These are phyloP conservation scores for Drosophila pseudotalamancana DNA, from an alignment of 2,888 invertebrate genomes.

Conservation along the genomic window DNA sequence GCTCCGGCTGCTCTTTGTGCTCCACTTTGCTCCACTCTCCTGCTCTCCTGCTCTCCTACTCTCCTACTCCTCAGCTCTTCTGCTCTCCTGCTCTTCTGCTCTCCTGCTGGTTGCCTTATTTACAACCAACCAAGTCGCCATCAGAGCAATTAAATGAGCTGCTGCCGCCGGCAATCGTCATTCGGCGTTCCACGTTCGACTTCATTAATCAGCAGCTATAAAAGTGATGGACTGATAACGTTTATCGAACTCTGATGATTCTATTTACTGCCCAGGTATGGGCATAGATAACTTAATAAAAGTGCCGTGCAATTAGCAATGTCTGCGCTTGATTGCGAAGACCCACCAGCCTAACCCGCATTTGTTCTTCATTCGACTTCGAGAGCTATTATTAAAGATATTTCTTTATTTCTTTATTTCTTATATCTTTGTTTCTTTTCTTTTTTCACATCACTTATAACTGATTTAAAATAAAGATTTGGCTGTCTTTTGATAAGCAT, in stretches of 20 bases:
- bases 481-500: background rate
- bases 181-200: conserved; percentile 44
- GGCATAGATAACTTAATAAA: conserved; percentile 64
- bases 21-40: conserved; percentile 29
- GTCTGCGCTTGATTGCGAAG: conserved; percentile 40
- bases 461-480: conserved; percentile 5
- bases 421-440: conserved; percentile 8
- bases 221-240: conserved; percentile 76
- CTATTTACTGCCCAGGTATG: conserved; percentile 65
- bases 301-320: conserved; percentile 54
- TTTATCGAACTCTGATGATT: conserved; percentile 72
- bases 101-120: conserved; percentile 55
- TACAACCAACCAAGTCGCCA: conserved; percentile 64
- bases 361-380: background rate
- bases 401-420: no score
- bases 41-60: no score
- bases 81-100: no score
- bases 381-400: conserved; percentile 2
- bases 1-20: conserved; percentile 44
- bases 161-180: conserved; percentile 62
- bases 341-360: conserved; percentile 13
- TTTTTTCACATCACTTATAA: conserved; percentile 2
- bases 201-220: conserved; percentile 75
- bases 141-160: conserved; percentile 72
- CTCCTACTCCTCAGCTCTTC: no score